A percentile compares a stretch with the other conserved stretches of the same genome.
phyloP scores from a whole-genome alignment of 2,888 invertebrate species.

The Trachelus stipa region DNA sequence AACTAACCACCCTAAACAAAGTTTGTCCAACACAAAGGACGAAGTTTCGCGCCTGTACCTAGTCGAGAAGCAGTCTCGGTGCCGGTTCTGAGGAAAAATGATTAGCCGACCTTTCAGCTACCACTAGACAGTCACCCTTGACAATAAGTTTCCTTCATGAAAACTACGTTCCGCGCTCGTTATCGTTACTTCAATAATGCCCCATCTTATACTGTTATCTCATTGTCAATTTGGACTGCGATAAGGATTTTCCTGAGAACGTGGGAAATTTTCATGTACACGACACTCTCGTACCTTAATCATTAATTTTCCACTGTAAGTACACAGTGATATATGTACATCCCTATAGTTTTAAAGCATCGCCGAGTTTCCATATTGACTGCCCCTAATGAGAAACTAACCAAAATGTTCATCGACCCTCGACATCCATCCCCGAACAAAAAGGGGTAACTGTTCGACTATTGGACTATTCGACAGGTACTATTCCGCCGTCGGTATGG shows the following conservation, averaged over 20 bases:
- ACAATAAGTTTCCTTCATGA: not conserved
- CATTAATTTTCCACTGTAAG: not conserved
- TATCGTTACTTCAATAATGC: not conserved
- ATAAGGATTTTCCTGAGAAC: not conserved
- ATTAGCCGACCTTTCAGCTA: not conserved
- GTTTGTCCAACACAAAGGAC: not conserved
- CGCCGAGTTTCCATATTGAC: not conserved
- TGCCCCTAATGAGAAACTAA: not conserved
- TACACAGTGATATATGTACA: not conserved
- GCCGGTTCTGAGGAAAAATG: not conserved
- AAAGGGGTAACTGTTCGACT: not conserved
- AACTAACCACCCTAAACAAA: not conserved
- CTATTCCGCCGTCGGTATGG: not conserved
- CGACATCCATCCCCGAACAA: not conserved
- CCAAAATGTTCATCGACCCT: not conserved
- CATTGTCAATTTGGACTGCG: not conserved
- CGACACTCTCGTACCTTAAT: not conserved
- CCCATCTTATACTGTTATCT: not conserved
- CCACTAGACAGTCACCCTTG: not conserved
- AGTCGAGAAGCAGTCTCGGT: not conserved
- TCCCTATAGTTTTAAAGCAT: too few relatives aligned
- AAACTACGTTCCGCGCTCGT: not conserved
- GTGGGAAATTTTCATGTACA: not conserved
- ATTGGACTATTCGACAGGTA: not conserved
- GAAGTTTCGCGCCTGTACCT: not conserved